Percentiles rank a stretch among this genome's conserved stretches.
These are phyloP conservation scores for Heliopora coerulea DNA, from an alignment of 92 coral and sea anemone genomes.

Conservation along the genomic window DNA sequence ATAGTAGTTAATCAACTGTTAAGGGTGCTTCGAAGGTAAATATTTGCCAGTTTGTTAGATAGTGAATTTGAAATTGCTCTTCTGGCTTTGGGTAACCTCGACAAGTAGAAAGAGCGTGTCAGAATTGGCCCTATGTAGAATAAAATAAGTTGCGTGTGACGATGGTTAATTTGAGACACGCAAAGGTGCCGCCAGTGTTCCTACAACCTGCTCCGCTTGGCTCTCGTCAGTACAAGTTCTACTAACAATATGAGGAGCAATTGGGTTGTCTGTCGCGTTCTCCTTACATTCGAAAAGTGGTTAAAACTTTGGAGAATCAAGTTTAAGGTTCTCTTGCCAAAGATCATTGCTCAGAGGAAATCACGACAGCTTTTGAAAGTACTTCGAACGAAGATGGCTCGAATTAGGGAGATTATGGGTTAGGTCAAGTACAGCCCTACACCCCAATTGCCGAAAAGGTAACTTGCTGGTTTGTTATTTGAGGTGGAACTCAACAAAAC, in stretches of 20 bases:
- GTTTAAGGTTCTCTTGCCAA: too few relatives aligned
- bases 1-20: conserved; percentile 17
- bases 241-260: not conserved
- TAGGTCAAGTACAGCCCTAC: too few relatives aligned
- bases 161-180: conserved; percentile 19
- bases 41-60: conserved; percentile 21
- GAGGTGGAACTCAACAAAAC: too few relatives aligned
- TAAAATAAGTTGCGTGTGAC: conserved; percentile 21
- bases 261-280: too few relatives aligned
- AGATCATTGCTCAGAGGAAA: conserved; percentile 5
- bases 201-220: too few relatives aligned
- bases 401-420: too few relatives aligned
- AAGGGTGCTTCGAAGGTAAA: conserved; percentile 23
- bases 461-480: too few relatives aligned
- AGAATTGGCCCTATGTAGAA: not conserved
- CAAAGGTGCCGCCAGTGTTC: not conserved
- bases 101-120: not conserved
- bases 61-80: conserved; percentile 15
- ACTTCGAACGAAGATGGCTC: too few relatives aligned
- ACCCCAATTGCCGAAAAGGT: too few relatives aligned
- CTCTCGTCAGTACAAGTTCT: conserved; percentile 20
- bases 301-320: too few relatives aligned
- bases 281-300: too few relatives aligned
- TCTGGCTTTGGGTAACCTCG: not conserved
- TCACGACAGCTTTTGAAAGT: too few relatives aligned